Percentiles rank a stretch among this genome's conserved stretches.
phyloP scores from a whole-genome alignment of 2,113 vertebrate species.

The Panurus biarmicus region DNA sequence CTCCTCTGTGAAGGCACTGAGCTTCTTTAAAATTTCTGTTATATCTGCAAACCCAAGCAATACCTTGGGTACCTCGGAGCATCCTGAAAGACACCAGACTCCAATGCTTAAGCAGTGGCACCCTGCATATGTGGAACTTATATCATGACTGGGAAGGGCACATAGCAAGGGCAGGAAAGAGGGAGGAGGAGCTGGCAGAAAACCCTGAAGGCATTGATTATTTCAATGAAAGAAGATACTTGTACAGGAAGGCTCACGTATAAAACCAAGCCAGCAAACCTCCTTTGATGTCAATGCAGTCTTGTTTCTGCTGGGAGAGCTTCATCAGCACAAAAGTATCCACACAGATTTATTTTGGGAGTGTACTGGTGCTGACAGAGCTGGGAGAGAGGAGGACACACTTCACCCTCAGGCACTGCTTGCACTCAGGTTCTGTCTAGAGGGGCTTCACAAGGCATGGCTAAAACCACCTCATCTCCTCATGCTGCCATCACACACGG shows the following conservation, averaged over 20 bases:
- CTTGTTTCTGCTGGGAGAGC: background rate
- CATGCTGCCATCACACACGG: background rate
- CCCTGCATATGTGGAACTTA: background rate
- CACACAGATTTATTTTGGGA: background rate
- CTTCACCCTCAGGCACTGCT: background rate
- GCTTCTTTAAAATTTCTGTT: background rate
- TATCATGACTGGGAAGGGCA: background rate
- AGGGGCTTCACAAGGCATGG: background rate
- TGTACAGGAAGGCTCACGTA: background rate
- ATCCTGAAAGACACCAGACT: background rate
- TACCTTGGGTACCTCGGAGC: background rate
- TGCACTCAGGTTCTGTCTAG: background rate
- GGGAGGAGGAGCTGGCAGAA: background rate
- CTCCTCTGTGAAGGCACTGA: background rate
- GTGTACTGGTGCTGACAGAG: background rate
- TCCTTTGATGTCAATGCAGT: background rate
- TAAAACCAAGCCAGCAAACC: background rate
- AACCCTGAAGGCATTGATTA: background rate
- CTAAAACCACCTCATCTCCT: background rate
- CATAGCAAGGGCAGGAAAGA: background rate
- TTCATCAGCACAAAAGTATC: background rate
- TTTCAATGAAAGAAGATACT: background rate
- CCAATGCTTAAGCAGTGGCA: background rate
- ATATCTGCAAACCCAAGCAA: background rate
- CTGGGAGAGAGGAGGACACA: background rate